Percentiles rank a stretch among this genome's conserved stretches.
phyloP scores from a whole-genome alignment of 2,113 vertebrate genomes.

The Catharus minimus region DNA sequence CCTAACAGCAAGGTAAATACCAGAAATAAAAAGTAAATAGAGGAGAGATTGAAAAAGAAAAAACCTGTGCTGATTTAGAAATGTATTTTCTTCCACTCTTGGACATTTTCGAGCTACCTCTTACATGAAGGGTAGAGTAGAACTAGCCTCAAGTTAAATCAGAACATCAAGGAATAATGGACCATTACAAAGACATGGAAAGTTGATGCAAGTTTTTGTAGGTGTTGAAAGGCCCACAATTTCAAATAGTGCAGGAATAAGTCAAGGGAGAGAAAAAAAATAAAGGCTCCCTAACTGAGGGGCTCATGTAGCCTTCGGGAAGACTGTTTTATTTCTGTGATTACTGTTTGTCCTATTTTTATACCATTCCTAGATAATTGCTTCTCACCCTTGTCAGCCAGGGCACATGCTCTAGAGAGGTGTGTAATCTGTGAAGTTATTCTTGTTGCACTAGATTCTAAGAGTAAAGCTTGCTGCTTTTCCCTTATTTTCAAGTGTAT shows the following conservation, averaged over 20 bases:
- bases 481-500: not conserved
- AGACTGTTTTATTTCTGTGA: not conserved
- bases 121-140: not conserved
- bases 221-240: not conserved
- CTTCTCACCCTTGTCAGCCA: not conserved
- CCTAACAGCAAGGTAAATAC: not conserved
- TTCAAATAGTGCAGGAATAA: not conserved
- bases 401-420: not conserved
- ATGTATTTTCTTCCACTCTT: not conserved
- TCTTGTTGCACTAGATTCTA: not conserved
- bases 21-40: not conserved
- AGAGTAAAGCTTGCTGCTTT: not conserved
- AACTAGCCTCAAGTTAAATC: not conserved
- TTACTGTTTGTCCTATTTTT: not conserved
- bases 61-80: not conserved
- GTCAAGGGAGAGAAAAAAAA: not conserved
- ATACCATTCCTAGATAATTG: not conserved
- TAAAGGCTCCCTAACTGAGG: not conserved
- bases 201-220: not conserved
- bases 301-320: not conserved
- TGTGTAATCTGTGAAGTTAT: not conserved
- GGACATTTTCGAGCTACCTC: not conserved
- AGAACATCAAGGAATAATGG: not conserved
- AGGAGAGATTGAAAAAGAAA: not conserved
- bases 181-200: fast-evolving